phyloP scores from a whole-genome alignment of 2,113 vertebrate genomes.

The Nyctibius bracteatus region DNA sequence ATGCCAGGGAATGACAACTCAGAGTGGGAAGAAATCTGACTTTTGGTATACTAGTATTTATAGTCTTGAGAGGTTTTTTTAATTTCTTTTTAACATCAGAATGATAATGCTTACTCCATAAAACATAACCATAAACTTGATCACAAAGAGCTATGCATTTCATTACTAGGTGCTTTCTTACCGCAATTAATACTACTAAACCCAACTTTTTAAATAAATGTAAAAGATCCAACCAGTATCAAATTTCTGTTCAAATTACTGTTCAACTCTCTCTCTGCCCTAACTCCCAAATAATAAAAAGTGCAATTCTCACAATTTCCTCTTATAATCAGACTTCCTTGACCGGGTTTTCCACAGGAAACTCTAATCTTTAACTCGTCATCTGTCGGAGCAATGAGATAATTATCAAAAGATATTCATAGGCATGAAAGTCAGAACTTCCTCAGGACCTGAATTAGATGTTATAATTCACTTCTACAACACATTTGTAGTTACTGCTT shows the following conservation, averaged over 20 bases:
- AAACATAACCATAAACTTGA: background rate
- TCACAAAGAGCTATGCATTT: background rate
- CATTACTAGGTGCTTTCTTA: background rate
- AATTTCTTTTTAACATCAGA: background rate
- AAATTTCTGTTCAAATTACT: background rate
- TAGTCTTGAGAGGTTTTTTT: background rate
- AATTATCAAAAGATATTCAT: background rate
- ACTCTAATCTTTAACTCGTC: background rate
- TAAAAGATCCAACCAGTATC: background rate
- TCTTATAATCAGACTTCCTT: background rate
- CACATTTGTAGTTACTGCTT: background rate
- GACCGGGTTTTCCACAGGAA: background rate
- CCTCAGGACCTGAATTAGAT: background rate
- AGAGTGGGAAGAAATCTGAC: background rate
- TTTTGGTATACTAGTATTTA: background rate
- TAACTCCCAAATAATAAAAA: background rate
- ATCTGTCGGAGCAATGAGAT: background rate
- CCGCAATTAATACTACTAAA: background rate
- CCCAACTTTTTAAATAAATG: background rate
- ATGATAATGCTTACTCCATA: background rate
- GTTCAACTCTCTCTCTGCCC: background rate
- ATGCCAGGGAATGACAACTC: background rate
- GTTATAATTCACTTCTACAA: background rate
- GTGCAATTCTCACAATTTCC: background rate
- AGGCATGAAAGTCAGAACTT: background rate